Base-by-base conservation (phyloP, 2,888 invertebrate species). In the Tuberolachnus salignus region DNA sequence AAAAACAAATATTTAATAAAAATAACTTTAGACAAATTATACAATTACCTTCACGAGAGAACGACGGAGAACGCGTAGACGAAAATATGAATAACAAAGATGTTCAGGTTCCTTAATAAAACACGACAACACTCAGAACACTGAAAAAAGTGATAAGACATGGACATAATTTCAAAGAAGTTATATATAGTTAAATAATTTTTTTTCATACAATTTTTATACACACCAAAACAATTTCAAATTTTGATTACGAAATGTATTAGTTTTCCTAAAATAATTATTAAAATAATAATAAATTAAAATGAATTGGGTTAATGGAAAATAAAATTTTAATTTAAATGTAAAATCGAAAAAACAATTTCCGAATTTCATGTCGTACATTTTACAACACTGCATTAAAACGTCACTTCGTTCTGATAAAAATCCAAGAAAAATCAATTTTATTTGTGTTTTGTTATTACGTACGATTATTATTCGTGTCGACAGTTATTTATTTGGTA, bases 381-480 rank as follows among this genome's bases (percentile, higher is more conserved):
- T 19, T 6, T 67, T 67, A 57, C 69, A 16, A 59, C 69, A 78
- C 78, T 78, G 78, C 9, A 21, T 51, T 51, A 46, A 34, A 78
- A 42, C 49, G 59, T 78, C 69, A 59, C 23, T 42, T 26, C 19
- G 3, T 75, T 26, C 46, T 78, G 78, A 78, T 78, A 78, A 78
- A 59, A 69, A 61, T 66, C 44, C 13, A 23, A 57, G 19, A 69
- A 75, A 67, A 78, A 78, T 78, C 78, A 78, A 78, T 78, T 78
- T 75, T 75, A 75, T 66, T 63, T 57, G 57, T 67, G 75, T 75
- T 66, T 75, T 75, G 75, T 66, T 74, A 66, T 74, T 73, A 51
- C 49, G 42, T 63, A 1, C 61, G 53, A 72, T 72, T 67, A 57
- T 21, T 57, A 26, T 67, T 19, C 21, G 3, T 55, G 23, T 66